phyloP scores from a whole-genome alignment of 2,797 vertebrate genomes.

The Balearica regulorum region DNA sequence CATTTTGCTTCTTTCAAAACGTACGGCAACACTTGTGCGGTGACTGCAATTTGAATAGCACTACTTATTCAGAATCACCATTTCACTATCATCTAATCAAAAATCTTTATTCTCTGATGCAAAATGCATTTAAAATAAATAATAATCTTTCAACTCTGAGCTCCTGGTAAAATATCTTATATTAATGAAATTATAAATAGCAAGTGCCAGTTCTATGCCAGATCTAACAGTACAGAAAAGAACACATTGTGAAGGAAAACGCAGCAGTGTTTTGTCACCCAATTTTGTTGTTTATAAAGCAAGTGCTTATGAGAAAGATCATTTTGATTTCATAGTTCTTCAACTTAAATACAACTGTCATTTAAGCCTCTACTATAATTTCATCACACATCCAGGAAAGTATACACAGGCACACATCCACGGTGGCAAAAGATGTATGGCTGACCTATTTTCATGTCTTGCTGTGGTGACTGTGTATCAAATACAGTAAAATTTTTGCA shows the following conservation, averaged over 20 bases:
- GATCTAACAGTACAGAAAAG: background rate
- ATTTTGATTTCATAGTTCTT: background rate
- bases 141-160: background rate
- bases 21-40: background rate
- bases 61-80: background rate
- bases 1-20: background rate
- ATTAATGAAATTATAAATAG: background rate
- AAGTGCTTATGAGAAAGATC: background rate
- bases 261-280: background rate
- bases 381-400: background rate
- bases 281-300: background rate
- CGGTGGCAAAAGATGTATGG: background rate
- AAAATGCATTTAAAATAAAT: background rate
- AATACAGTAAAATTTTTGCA: background rate
- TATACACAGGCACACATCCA: background rate
- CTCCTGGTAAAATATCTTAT: background rate
- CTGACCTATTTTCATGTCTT: background rate
- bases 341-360: background rate
- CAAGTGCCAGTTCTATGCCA: background rate
- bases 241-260: background rate
- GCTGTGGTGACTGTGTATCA: background rate
- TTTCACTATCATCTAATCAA: background rate
- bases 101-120: background rate
- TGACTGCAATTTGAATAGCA: background rate
- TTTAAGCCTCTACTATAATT: background rate